A percentile compares a stretch with the other conserved stretches of the same genome.
These are phyloP conservation scores for Sicus ferrugineus DNA, from an alignment of 2,888 invertebrate species.

Conservation along the genomic window DNA sequence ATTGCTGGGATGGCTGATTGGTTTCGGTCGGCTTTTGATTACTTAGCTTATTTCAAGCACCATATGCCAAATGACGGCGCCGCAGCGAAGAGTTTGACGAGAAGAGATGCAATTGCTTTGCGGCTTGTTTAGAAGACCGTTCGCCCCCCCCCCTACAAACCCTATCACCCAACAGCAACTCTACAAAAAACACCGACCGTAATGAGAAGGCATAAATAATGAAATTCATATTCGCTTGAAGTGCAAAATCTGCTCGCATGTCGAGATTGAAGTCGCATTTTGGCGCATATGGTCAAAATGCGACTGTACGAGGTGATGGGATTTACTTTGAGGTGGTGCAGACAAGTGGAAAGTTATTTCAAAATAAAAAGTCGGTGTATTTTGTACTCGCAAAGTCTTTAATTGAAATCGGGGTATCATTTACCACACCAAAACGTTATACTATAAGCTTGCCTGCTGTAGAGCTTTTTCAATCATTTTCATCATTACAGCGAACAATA, in stretches of 20 bases:
- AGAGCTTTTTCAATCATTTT: neutral
- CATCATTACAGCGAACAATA: too few relatives aligned
- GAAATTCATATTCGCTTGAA: slow-evolving; percentile 38
- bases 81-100: neutral
- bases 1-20: slow-evolving; percentile 2
- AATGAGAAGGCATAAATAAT: slow-evolving; percentile 31
- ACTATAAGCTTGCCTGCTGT: too few relatives aligned
- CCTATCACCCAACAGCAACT: neutral
- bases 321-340: slow-evolving; percentile 21
- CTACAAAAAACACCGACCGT: neutral
- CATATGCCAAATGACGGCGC: slow-evolving; percentile 48
- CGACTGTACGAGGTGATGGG: neutral
- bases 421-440: neutral
- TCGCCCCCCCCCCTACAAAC: neutral
- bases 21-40: slow-evolving; percentile 20
- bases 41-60: slow-evolving; percentile 35
- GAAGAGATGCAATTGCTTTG: slow-evolving; percentile 2
- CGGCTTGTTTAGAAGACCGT: slow-evolving; percentile 11
- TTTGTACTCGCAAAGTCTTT: slow-evolving; percentile 4
- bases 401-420: neutral
- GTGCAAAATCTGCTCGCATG: slow-evolving; percentile 25
- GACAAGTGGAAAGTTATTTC: slow-evolving; percentile 8
- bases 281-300: slow-evolving; percentile 53
- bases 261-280: slow-evolving; percentile 34
- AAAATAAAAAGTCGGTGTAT: neutral